These are phyloP conservation scores for Sitodiplosis mosellana DNA, from an alignment of 1,140 invertebrate species.

Conservation along the genomic window DNA sequence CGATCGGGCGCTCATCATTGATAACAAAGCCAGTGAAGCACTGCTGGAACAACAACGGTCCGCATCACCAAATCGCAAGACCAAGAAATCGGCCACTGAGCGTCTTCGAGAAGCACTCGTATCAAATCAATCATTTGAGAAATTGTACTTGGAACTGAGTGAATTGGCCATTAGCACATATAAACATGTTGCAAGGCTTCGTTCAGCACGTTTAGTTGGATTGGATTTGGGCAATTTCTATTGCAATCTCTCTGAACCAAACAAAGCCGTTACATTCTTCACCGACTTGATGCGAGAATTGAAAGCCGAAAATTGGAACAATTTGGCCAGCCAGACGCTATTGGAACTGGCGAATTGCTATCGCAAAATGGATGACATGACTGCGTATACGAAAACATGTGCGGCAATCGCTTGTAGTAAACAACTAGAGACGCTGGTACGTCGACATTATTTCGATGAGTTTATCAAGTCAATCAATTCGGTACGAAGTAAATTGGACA, in stretches of 20 bases:
- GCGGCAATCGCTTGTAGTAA: conserved; percentile 54
- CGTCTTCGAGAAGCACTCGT: conserved; percentile 80
- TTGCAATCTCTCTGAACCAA: conserved; percentile 62
- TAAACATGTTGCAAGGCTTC: conserved; percentile 78
- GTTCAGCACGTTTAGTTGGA: conserved; percentile 73
- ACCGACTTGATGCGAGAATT: conserved; percentile 72
- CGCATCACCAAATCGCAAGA: conserved; percentile 20
- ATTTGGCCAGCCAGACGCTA: conserved; percentile 61
- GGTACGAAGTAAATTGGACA: conserved; percentile 24
- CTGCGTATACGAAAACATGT: conserved; percentile 51
- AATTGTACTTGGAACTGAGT: conserved; percentile 80
- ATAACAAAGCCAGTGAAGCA: background rate
- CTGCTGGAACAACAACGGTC: conserved; percentile 12
- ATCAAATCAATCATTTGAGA: conserved; percentile 73
- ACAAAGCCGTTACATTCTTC: conserved; percentile 77
- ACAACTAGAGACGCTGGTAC: conserved; percentile 49
- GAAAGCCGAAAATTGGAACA: conserved; percentile 68
- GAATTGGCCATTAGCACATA: conserved; percentile 93
- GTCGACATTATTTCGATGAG: conserved; percentile 57
- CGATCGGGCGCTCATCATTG: background rate
- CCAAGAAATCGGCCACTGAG: conserved; percentile 45
- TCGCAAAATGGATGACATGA: conserved; percentile 51
- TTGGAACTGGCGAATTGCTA: conserved; percentile 75
- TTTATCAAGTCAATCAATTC: conserved; percentile 47
- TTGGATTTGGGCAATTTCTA: conserved; percentile 81